A percentile compares a stretch with the other conserved stretches of the same genome.
Evolutionary conservation across 1,140 invertebrate species (phyloP).

Genomic region (Eumaeus atala): DNA sequence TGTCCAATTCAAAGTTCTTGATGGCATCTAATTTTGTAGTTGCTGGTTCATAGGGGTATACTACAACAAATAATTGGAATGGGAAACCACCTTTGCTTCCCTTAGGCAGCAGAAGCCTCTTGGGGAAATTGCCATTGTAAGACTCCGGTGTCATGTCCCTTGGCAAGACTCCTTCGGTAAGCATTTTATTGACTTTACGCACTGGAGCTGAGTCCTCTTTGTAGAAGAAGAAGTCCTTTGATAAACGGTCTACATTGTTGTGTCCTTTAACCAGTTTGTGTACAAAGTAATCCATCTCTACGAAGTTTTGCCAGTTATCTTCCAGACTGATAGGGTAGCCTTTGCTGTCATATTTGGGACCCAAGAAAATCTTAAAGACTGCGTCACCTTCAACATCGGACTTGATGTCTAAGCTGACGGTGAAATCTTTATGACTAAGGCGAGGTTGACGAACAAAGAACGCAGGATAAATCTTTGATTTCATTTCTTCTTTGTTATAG

Average conservation of each 20-base stretch:
- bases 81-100: slow-evolving; percentile 78
- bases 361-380: slow-evolving; percentile 79
- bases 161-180: slow-evolving; percentile 71
- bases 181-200: slow-evolving; percentile 74
- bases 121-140: slow-evolving; percentile 73
- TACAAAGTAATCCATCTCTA: slow-evolving; percentile 81
- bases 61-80: slow-evolving; percentile 79
- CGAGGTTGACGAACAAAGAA: slow-evolving; percentile 76
- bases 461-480: slow-evolving; percentile 25
- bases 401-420: slow-evolving; percentile 75
- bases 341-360: slow-evolving; percentile 44
- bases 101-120: slow-evolving; percentile 79
- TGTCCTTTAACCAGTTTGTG: slow-evolving; percentile 78
- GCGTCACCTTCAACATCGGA: slow-evolving; percentile 74
- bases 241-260: slow-evolving; percentile 80
- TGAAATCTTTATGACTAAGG: slow-evolving; percentile 79
- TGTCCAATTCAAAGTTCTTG: slow-evolving; percentile 52
- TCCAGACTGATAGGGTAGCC: slow-evolving; percentile 76
- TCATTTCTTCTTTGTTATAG: slow-evolving; percentile 37
- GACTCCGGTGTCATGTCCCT: slow-evolving; percentile 69
- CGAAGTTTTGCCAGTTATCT: slow-evolving; percentile 76
- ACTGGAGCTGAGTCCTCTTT: slow-evolving; percentile 79
- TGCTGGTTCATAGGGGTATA: slow-evolving; percentile 70
- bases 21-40: slow-evolving; percentile 33
- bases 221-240: slow-evolving; percentile 77